Evolutionary conservation across 1,140 invertebrate genomes (phyloP).

Genomic region (Wiebesia pumilae): DNA sequence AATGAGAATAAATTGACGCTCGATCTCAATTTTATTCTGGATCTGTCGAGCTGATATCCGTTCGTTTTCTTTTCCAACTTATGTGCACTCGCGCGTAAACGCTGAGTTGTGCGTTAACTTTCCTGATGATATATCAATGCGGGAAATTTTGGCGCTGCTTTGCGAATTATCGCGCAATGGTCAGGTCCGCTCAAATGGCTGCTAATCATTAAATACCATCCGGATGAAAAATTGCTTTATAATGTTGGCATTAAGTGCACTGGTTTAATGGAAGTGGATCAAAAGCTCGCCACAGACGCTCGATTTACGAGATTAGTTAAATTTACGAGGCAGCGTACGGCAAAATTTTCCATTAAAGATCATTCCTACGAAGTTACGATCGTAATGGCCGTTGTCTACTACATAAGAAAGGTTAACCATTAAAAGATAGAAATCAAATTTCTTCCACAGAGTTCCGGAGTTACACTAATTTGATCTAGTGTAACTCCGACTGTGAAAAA

Average conservation of each 20-base stretch:
- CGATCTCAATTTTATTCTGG: slow-evolving; percentile 44
- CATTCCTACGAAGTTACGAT: neutral
- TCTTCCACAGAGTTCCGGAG: neutral
- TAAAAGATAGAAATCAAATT: neutral
- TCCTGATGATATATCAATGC: no score
- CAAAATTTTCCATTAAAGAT: neutral
- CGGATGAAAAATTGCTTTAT: neutral
- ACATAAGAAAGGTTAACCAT: neutral
- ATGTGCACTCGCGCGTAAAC: neutral
- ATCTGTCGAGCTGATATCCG: slow-evolving; percentile 32
- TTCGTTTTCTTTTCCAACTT: slow-evolving; percentile 24
- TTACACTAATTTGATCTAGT: neutral
- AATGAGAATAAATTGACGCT: slow-evolving; percentile 36
- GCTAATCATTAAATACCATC: neutral
- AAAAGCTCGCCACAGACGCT: neutral
- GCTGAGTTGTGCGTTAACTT: neutral
- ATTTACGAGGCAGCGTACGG: neutral
- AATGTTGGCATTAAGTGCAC: neutral
- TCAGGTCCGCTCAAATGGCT: no score
- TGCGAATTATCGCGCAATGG: no score
- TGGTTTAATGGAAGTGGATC: neutral
- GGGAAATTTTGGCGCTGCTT: no score
- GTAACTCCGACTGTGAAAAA: neutral
- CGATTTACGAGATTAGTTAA: neutral
- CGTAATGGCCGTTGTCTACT: neutral